Percentiles rank a stretch among this genome's conserved stretches.
Conservation (phyloP, 2,888 invertebrate genomes). For the Bombyx huttoni region DNA sequence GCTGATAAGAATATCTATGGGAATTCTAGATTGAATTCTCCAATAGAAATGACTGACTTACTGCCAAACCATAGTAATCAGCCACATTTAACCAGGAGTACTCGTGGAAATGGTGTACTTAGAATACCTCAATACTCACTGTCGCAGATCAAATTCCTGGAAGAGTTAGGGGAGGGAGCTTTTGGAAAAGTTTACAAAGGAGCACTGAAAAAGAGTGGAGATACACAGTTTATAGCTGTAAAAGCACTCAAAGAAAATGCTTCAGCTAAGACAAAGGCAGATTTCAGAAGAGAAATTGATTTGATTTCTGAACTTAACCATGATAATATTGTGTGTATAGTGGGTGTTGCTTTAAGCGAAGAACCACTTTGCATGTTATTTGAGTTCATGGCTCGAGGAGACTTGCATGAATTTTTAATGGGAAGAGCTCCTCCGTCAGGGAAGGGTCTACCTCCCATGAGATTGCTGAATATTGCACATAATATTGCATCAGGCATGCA, state of each 20-base stretch:
- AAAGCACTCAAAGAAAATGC: slow-evolving; percentile 96
- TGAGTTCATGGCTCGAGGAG: slow-evolving; percentile 97
- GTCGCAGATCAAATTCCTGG: slow-evolving; percentile 87
- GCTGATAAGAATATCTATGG: slow-evolving; percentile 88
- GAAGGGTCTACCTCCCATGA: slow-evolving; percentile 82
- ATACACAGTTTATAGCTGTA: slow-evolving; percentile 87
- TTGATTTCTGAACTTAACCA: slow-evolving; percentile 94
- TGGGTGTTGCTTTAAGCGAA: slow-evolving; percentile 91
- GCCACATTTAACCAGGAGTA: slow-evolving; percentile 56
- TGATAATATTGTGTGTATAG: slow-evolving; percentile 94
- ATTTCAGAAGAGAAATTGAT: slow-evolving; percentile 95
- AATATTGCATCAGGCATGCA: slow-evolving; percentile 91
- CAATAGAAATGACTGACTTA: slow-evolving; percentile 88
- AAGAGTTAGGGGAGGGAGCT: slow-evolving; percentile 95
- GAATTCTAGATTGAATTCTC: slow-evolving; percentile 81
- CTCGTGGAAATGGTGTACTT: slow-evolving; percentile 65
- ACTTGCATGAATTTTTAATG: slow-evolving; percentile 95
- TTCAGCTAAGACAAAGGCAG: slow-evolving; percentile 89
- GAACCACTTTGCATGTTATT: slow-evolving; percentile 96
- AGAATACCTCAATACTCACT: slow-evolving; percentile 89
- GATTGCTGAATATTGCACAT: slow-evolving; percentile 91
- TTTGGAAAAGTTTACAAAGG: slow-evolving; percentile 99
- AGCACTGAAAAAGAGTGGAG: slow-evolving; percentile 80
- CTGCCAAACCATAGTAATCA: slow-evolving; percentile 69
- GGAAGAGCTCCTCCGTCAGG: slow-evolving; percentile 90